Evolutionary conservation across 2,797 vertebrate species (phyloP).

Genomic region (Takifugu ocellatus): DNA sequence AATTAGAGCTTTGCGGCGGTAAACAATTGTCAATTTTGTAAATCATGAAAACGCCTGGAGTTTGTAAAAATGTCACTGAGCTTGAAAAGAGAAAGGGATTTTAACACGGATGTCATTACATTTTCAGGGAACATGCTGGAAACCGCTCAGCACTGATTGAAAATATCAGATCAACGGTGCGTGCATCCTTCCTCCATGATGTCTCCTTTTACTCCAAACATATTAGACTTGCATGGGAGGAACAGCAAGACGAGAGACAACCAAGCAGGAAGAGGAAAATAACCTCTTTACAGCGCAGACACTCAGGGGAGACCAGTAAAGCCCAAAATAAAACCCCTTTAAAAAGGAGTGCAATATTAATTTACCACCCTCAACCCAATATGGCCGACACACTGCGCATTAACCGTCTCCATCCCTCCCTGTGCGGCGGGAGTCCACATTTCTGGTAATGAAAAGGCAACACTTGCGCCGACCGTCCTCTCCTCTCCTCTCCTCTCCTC

Average conservation of each 20-base stretch:
- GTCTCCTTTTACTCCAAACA: slow-evolving; percentile 53
- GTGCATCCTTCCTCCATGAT: slow-evolving; percentile 32
- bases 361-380: slow-evolving; percentile 74
- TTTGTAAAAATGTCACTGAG: too few species aligned
- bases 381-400: slow-evolving; percentile 64
- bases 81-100: too few species aligned
- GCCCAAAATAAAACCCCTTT: slow-evolving; percentile 69
- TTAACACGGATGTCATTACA: slow-evolving; percentile 3
- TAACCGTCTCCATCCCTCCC: slow-evolving; percentile 69
- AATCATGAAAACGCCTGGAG: too few species aligned
- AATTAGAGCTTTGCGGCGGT: too few species aligned
- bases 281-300: slow-evolving; percentile 62
- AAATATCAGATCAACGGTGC: slow-evolving; percentile 43
- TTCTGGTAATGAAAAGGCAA: slow-evolving; percentile 64
- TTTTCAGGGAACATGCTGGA: slow-evolving; percentile 24
- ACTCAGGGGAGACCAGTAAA: slow-evolving; percentile 67
- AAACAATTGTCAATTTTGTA: too few species aligned
- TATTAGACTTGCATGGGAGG: slow-evolving; percentile 41
- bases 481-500: slow-evolving; percentile 19
- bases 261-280: slow-evolving; percentile 51
- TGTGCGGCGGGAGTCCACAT: slow-evolving; percentile 50
- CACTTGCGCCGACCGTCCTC: slow-evolving; percentile 66
- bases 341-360: slow-evolving; percentile 72
- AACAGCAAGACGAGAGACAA: slow-evolving; percentile 38
- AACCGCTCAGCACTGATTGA: slow-evolving; percentile 41